Evolutionary conservation across 2,888 invertebrate genomes (phyloP), one percentile per base, ranked within the genome.

Genomic region (Steromphala cineraria): DNA sequence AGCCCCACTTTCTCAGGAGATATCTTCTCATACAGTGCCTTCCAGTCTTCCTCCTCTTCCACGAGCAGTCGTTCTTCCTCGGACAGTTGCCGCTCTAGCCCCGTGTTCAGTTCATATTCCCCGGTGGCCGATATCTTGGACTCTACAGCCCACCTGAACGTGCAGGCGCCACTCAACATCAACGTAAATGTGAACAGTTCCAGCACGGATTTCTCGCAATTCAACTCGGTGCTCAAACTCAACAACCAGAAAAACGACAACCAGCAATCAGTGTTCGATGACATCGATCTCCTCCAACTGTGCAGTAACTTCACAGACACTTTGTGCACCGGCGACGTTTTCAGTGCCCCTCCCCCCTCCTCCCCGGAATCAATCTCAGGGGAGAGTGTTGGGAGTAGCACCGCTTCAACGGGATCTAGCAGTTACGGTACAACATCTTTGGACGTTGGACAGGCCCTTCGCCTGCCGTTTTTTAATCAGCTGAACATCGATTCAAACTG

Each of bases 1-100:
- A 95, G 95, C 94, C 95, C 95, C 53, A 95, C 95, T 84, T 93
- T 88, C 78, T 86, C 87, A 79, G 87, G 86, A 1, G 89, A 89
- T n/a, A 81, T 79, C 17, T 71, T 81, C 56, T 52, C 55, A 46
- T 55, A 46, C 53, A 55, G 24, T 53, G 74, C 74, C 71, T 74
- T 74, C 24, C 28, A 28, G 24, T 76, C 55, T 4, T 24, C 21
- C 52, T 36, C 55, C 52, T 55, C 80, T 81, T 79, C 24, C 83
- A 74, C 84, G 83, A 40, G 80, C 83, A 62, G 40, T 46, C 40
- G 71, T 21, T 53, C 79, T 3, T 81, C 79, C 67, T 53, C 79
- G 24, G 53, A 80, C n/a, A 83, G 82, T 74, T 80, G 78, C 28
- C 81, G 81, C 8, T 56, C 84, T 53, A 85, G 86, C 53, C 84